These are phyloP conservation scores for Ectobius pallidus DNA, from an alignment of 2,888 invertebrate genomes.

Conservation along the genomic window DNA sequence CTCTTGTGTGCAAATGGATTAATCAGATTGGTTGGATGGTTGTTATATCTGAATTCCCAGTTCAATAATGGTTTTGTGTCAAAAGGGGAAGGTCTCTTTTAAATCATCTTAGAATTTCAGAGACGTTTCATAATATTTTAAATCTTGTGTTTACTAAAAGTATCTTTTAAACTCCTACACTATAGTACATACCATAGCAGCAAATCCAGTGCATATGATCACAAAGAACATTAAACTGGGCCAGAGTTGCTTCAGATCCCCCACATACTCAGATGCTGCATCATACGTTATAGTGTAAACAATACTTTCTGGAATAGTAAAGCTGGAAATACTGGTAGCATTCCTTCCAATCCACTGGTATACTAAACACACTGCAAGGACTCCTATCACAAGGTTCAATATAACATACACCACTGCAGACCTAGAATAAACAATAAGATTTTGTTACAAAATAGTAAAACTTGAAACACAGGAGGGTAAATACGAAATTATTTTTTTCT, in stretches of 20 bases:
- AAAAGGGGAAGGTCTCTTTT: too few species aligned
- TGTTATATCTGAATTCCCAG: too few species aligned
- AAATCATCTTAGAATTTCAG: too few species aligned
- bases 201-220: slow-evolving; percentile 64
- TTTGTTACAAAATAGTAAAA: too few species aligned
- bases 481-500: too few species aligned
- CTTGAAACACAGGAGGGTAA: too few species aligned
- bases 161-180: too few species aligned
- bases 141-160: too few species aligned
- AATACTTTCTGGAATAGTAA: slow-evolving; percentile 60
- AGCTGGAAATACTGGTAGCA: slow-evolving; percentile 19
- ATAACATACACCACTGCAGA: slow-evolving; percentile 63
- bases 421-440: slow-evolving; percentile 60
- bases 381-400: slow-evolving; percentile 63
- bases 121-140: too few species aligned
- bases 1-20: too few species aligned
- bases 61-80: too few species aligned
- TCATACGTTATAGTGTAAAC: slow-evolving; percentile 67
- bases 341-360: slow-evolving; percentile 56
- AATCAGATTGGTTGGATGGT: too few species aligned
- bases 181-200: slow-evolving; percentile 62
- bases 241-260: slow-evolving; percentile 60
- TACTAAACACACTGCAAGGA: slow-evolving; percentile 64
- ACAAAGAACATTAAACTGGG: slow-evolving; percentile 62
- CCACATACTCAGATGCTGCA: slow-evolving; percentile 56